phyloP scores from a whole-genome alignment of 2,888 invertebrate genomes.

The Oscheius sp. region DNA sequence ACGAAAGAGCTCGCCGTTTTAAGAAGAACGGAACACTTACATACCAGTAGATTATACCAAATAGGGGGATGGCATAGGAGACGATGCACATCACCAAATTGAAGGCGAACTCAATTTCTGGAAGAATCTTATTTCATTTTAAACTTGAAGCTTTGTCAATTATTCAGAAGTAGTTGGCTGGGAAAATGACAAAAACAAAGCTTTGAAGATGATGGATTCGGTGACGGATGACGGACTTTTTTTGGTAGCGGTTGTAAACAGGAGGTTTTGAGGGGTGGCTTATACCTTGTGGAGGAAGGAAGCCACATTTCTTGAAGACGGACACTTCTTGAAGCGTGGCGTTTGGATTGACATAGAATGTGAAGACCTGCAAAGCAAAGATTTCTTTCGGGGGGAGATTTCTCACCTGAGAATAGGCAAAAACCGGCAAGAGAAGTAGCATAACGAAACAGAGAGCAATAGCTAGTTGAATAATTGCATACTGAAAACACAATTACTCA shows the following conservation, averaged over 20 bases:
- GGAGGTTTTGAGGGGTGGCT: not conserved
- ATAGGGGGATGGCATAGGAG: constrained; percentile 65
- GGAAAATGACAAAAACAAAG: no score
- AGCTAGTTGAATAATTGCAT: constrained; percentile 59
- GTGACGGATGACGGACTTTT: no score
- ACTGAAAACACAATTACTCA: constrained; percentile 43
- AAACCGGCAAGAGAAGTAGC: constrained; percentile 66
- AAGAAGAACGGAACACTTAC: constrained; percentile 69
- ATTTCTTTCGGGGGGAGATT: not conserved
- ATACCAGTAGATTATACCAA: constrained; percentile 69
- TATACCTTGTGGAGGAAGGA: constrained; percentile 56
- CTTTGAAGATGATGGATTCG: no score
- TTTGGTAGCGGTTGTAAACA: not conserved
- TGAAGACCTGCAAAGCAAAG: constrained; percentile 46
- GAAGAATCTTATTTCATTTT: not conserved
- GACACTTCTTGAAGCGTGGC: constrained; percentile 48
- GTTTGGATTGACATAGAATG: constrained; percentile 61
- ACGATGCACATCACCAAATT: constrained; percentile 63
- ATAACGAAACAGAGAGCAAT: constrained; percentile 58
- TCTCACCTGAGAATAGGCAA: constrained; percentile 59
- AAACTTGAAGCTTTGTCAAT: not conserved
- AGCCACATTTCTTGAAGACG: constrained; percentile 58
- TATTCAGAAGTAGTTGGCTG: not conserved
- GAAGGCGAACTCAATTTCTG: constrained; percentile 66
- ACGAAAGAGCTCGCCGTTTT: constrained; percentile 58